phyloP scores from a whole-genome alignment of 92 coral and sea anemone genomes.

The Hydrozoanthus gracilis region DNA sequence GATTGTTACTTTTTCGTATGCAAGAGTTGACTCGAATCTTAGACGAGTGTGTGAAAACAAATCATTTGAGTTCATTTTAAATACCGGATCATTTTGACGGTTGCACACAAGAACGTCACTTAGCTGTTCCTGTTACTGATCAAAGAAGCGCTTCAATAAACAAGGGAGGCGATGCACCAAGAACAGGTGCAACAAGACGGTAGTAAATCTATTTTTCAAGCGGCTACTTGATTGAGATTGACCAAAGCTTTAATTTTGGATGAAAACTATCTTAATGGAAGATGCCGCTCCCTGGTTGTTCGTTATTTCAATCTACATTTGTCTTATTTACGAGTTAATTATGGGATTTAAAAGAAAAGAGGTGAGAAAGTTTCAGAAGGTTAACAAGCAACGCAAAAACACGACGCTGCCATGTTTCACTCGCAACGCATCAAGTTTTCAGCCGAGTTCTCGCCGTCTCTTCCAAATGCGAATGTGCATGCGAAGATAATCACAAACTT shows the following conservation, averaged over 20 bases:
- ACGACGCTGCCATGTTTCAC: not conserved
- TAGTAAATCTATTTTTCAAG: not conserved
- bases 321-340: constrained; percentile 26
- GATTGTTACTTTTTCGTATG: no score
- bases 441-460: constrained; percentile 40
- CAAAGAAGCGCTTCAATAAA: not conserved
- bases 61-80: not conserved
- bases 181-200: not conserved
- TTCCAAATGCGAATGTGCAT: constrained; percentile 34
- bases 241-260: not conserved
- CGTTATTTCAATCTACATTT: not conserved
- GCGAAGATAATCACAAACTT: not conserved
- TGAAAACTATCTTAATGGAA: constrained; percentile 6
- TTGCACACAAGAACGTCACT: not conserved
- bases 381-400: constrained; percentile 4
- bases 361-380: not conserved
- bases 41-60: not conserved
- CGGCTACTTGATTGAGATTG: not conserved
- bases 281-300: constrained; percentile 12
- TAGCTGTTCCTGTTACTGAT: not conserved
- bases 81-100: not conserved
- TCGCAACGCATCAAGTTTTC: constrained; percentile 1
- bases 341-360: constrained; percentile 28
- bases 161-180: not conserved
- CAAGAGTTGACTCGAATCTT: no score